These are phyloP conservation scores for Planiliza haematocheilus DNA, from an alignment of 2,113 vertebrate genomes.

Conservation along the genomic window DNA sequence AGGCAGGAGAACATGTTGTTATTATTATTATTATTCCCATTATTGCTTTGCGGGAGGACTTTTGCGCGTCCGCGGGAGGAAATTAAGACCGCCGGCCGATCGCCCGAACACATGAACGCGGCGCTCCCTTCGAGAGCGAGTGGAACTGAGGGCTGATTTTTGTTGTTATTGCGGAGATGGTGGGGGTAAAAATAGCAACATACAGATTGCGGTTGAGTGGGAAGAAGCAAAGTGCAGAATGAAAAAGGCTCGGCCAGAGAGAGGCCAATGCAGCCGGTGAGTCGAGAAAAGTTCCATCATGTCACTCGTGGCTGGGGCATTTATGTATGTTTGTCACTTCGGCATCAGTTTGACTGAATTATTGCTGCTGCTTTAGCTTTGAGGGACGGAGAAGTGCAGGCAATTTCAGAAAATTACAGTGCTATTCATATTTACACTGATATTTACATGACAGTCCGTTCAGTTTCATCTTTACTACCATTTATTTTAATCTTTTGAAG, in stretches of 20 bases:
- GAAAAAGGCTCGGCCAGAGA: background rate
- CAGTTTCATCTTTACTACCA: too few species aligned
- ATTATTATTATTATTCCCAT: slow-evolving; percentile 17
- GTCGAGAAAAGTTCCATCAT: slow-evolving; percentile 6
- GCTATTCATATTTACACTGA: too few species aligned
- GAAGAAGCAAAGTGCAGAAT: background rate
- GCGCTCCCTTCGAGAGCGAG: background rate
- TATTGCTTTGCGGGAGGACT: too few species aligned
- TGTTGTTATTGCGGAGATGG: slow-evolving; percentile 13
- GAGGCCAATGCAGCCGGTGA: slow-evolving; percentile 7
- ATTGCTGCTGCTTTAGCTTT: too few species aligned
- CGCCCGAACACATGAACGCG: fast-evolving
- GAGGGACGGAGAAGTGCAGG: too few species aligned
- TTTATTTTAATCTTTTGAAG: too few species aligned
- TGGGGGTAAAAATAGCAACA: slow-evolving; percentile 28
- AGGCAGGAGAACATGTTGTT: slow-evolving; percentile 4
- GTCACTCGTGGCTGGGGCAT: background rate
- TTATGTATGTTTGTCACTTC: background rate
- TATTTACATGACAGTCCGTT: too few species aligned
- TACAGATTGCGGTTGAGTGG: slow-evolving; percentile 5
- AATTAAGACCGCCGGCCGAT: background rate
- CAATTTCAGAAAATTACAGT: too few species aligned
- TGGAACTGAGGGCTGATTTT: background rate
- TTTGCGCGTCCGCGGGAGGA: slow-evolving; percentile 1
- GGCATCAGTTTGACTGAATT: background rate